Percentiles rank a stretch among this genome's conserved stretches.
These are phyloP conservation scores for Trichonephila clavata DNA, from an alignment of 1,140 invertebrate genomes.

Conservation along the genomic window DNA sequence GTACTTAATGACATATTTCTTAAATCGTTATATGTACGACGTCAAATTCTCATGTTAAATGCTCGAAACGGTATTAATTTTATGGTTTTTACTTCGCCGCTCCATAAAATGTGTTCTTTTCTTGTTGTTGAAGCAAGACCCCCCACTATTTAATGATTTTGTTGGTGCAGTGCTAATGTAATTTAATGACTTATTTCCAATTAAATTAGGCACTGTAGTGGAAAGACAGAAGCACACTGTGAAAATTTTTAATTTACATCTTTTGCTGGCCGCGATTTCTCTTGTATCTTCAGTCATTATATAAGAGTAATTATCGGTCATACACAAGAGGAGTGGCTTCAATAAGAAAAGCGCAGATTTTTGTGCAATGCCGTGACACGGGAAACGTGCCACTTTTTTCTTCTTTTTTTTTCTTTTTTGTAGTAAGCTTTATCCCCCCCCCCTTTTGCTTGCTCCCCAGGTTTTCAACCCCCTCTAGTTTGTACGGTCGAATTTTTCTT, in stretches of 20 bases:
- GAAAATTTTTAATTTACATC: slow-evolving; percentile 76
- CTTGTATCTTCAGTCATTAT: slow-evolving; percentile 75
- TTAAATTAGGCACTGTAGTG: slow-evolving; percentile 76
- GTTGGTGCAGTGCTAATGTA: slow-evolving; percentile 76
- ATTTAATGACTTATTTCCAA: slow-evolving; percentile 77
- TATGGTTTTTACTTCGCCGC: slow-evolving; percentile 72
- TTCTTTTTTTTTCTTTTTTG: no score
- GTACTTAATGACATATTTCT: slow-evolving; percentile 72
- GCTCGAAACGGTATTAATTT: slow-evolving; percentile 76
- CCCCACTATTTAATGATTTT: slow-evolving; percentile 76
- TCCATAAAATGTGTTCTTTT: slow-evolving; percentile 75
- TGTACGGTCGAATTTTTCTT: slow-evolving; percentile 41
- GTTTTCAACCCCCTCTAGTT: slow-evolving; percentile 49
- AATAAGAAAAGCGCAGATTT: slow-evolving; percentile 66
- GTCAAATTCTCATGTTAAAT: slow-evolving; percentile 70
- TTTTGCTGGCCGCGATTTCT: slow-evolving; percentile 47
- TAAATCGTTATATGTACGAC: slow-evolving; percentile 68
- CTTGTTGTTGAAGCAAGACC: slow-evolving; percentile 45
- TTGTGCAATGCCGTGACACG: slow-evolving; percentile 16
- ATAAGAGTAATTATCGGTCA: slow-evolving; percentile 66
- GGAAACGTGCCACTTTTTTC: slow-evolving; percentile 58
- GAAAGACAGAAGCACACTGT: slow-evolving; percentile 68
- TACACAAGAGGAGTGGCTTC: slow-evolving; percentile 54
- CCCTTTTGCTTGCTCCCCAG: slow-evolving; percentile 9
- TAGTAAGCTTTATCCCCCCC: background rate